phyloP scores from a whole-genome alignment of 1,140 invertebrate species.

The Himalopsyche phryganea region DNA sequence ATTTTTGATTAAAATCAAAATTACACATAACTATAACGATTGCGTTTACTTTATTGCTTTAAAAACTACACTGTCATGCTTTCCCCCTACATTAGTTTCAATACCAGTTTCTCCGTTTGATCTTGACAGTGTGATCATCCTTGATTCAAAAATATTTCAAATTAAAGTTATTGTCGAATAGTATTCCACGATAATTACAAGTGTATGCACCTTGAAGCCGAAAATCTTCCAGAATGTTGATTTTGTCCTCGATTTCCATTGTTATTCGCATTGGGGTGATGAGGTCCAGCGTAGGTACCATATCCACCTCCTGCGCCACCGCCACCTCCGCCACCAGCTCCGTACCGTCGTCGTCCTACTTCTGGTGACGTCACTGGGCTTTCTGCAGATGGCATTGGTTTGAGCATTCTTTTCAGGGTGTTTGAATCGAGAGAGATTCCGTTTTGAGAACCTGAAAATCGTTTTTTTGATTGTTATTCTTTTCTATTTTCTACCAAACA shows the following conservation, averaged over 20 bases:
- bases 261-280: conserved; percentile 32
- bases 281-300: conserved; percentile 20
- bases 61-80: no score
- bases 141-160: no score
- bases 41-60: no score
- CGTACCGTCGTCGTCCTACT: conserved; percentile 73
- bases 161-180: no score
- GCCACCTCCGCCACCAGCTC: conserved; percentile 31
- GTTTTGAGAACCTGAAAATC: conserved; percentile 31
- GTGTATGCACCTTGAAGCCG: conserved; percentile 50
- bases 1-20: no score
- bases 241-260: conserved; percentile 40
- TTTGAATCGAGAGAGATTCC: conserved; percentile 69
- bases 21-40: no score
- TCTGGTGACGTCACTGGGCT: conserved; percentile 85
- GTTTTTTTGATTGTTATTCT: no score
- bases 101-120: no score
- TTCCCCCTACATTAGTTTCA: no score
- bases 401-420: conserved; percentile 89
- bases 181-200: no score
- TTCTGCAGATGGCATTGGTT: conserved; percentile 84
- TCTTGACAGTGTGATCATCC: no score
- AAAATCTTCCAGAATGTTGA: conserved; percentile 46
- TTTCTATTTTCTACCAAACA: no score
- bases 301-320: conserved; percentile 30